Evolutionary conservation across 2,888 invertebrate species (phyloP), one percentile per base, ranked within the genome.

Genomic region (Rosalia funebris): DNA sequence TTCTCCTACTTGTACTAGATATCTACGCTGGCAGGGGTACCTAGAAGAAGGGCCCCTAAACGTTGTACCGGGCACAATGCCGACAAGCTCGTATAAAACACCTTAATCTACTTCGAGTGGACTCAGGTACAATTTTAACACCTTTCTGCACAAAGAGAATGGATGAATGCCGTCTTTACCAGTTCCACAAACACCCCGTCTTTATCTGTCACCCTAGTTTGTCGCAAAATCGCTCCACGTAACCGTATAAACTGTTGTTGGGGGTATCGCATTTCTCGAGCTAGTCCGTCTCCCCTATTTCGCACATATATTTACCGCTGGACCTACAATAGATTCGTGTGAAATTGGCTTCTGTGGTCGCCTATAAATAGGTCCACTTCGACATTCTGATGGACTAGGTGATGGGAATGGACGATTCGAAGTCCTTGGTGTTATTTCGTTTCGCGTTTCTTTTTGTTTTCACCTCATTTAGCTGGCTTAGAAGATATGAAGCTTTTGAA

Each of bases 71-170:
- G 62, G 65, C 63, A 70, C 70, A 72, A 68, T 60, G 65, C 63
- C 57, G 50, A 63, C 69, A 64, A 63, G 65, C 61, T 62, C 57
- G 58, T 53, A 60, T 57, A 75, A 76, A 75, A 77, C 77, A 77
- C 77, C 77, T 78, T 79, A 79, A 79, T 79, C 79, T 78, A 71
- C 78, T 77, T 78, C 77, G 71, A 79, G 78, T 77, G 78, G 76
- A 75, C 72, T 79, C 79, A 79, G 79, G 78, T 79, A 79, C 77
- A 76, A 75, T 77, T 74, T 78, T 78, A 78, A 79, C 79, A 79
- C 78, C 78, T 79, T 71, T 73, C 65, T 69, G 69, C 69, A 70
- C 70, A 72, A 64, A 68, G 67, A 60, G 55, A 62, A 65, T 53
- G 57, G 57, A 53, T 46, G 55, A 54, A 19, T 14, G 42, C 19